Evolutionary conservation across 2,888 invertebrate genomes (phyloP), one percentile per base, ranked within the genome.

Genomic region (Teleogryllus oceanicus): DNA sequence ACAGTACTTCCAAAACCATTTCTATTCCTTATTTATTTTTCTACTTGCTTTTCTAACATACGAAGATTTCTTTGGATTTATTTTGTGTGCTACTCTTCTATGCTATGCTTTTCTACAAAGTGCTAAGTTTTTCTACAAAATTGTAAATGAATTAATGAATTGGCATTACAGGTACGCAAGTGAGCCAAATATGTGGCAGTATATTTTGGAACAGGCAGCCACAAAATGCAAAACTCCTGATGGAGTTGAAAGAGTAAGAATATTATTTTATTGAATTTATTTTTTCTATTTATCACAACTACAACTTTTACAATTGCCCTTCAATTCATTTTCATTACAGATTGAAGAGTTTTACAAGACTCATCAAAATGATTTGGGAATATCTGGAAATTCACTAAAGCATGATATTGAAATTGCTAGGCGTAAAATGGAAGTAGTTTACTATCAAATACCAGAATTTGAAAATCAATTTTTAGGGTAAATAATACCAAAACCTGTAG

Each of bases 361-460:
- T 62, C 62, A 62, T 62, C 62, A 62, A 12, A 62, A 62, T 62
- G 62, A 62, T n/a, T 62, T 62, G 62, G 62, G 62, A 62, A 62
- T n/a, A 18, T 62, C 62, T 62, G 62, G 13, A 18, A 62, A 62
- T 62, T 13, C 62, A 13, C n/a, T 62, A 1, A 62, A 62, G 62
- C 62, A 62, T n/a, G 16, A 62, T n/a, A 62, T 62, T 18, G 62
- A 62, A 62, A 62, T 62, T 62, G 62, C 62, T 62, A 62, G 62
- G 8, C 62, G 62, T 18, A 62, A n/a, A 18, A 62, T 62, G 13
- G 62, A 62, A 8, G 62, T 62, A n/a, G 62, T 62, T 4, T 62
- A 62, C n/a, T 18, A 62, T 62, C 62, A 62, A n/a, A 62, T 62
- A 62, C 62, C 62, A 18, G 62, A 62, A 62, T 62, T 62, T n/a